Conservation (phyloP, 2,888 invertebrate species). For the Cerastis rubricosa region DNA sequence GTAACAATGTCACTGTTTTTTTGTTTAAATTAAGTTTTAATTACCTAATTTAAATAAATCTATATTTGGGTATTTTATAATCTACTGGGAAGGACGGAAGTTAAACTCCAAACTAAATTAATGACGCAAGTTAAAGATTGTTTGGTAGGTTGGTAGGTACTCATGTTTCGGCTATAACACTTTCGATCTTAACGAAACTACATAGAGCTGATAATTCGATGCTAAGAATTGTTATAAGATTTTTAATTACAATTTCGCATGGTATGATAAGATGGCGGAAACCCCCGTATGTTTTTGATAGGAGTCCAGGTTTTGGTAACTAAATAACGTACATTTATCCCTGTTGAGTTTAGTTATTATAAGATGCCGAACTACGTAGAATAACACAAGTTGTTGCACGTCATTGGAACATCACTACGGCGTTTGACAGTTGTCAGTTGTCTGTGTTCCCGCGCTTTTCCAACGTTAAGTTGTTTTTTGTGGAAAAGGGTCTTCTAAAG, state of each 20-base stretch:
- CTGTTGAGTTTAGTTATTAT: no score
- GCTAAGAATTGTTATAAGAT: not conserved
- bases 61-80: not conserved
- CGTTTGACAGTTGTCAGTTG: no score
- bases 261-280: not conserved
- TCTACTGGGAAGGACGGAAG: not conserved
- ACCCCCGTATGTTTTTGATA: constrained; percentile 5
- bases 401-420: no score
- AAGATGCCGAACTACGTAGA: no score
- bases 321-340: no score
- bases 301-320: not conserved
- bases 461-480: no score
- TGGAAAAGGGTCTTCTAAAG: no score
- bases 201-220: not conserved
- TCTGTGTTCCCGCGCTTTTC: no score
- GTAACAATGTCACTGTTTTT: no score
- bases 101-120: not conserved
- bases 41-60: not conserved
- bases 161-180: not conserved
- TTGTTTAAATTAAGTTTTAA: no score
- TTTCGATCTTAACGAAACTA: not conserved
- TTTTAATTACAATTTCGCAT: not conserved
- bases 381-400: no score
- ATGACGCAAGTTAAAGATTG: not conserved
- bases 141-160: not conserved